Evolutionary conservation across 2,113 vertebrate species (phyloP).

Genomic region (Anolis sagrei): DNA sequence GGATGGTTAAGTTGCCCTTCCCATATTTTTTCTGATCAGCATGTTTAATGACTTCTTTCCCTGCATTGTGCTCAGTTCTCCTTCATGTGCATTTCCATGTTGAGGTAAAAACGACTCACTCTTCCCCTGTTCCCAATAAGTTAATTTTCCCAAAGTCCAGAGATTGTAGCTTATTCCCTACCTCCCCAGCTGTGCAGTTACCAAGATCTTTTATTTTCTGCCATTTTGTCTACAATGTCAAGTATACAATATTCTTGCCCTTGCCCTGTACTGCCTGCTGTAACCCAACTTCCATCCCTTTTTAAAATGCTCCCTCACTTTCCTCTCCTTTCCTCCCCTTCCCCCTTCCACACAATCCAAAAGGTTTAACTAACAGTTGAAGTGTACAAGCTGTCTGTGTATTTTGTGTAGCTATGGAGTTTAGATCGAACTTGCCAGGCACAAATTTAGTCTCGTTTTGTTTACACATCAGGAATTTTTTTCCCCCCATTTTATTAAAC

Average conservation of each 20-base stretch:
- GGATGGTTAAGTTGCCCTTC: constrained; percentile 63
- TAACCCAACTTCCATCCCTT: constrained; percentile 50
- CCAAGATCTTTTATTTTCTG: constrained; percentile 57
- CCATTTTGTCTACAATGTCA: constrained; percentile 69
- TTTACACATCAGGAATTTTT: constrained; percentile 79
- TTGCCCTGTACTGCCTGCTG: constrained; percentile 73
- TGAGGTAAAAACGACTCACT: constrained; percentile 68
- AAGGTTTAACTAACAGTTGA: constrained; percentile 76
- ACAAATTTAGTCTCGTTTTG: constrained; percentile 84
- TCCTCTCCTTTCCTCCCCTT: neutral
- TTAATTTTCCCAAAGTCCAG: constrained; percentile 72
- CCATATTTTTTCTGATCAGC: constrained; percentile 64
- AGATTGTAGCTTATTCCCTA: constrained; percentile 65
- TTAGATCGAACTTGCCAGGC: constrained; percentile 81
- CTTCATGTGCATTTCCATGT: constrained; percentile 67
- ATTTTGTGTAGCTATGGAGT: constrained; percentile 82
- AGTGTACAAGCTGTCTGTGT: constrained; percentile 80
- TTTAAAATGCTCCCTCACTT: neutral
- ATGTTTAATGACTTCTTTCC: constrained; percentile 63
- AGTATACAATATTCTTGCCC: constrained; percentile 68
- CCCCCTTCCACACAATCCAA: constrained; percentile 35
- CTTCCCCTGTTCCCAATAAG: constrained; percentile 68
- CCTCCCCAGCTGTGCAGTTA: constrained; percentile 68
- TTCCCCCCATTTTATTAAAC: constrained; percentile 78
- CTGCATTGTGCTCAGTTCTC: constrained; percentile 62